Evolutionary conservation across 2,888 invertebrate genomes (phyloP).

Genomic region (Microctonus aethiopoides): DNA sequence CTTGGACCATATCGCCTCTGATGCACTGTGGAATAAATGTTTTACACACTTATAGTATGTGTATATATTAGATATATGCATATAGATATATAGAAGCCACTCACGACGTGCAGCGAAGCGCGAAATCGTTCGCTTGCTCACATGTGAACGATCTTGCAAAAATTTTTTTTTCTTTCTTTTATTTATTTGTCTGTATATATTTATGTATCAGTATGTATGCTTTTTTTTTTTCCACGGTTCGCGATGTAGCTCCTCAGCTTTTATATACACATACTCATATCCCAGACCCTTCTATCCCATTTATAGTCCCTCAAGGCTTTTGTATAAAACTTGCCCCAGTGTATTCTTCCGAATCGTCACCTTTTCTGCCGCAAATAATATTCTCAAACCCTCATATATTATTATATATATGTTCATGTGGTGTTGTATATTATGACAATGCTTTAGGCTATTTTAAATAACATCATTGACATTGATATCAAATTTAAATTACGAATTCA

Average conservation of each 20-base stretch:
- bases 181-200: not conserved
- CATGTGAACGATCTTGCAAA: conserved; percentile 56
- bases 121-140: conserved; percentile 65
- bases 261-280: not conserved
- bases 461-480: conserved; percentile 10
- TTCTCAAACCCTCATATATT: not conserved
- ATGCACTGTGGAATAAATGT: not conserved
- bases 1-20: conserved; percentile 8
- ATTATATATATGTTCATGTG: not conserved
- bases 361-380: conserved; percentile 22
- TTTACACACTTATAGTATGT: not conserved
- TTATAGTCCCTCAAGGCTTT: conserved; percentile 28
- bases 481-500: conserved; percentile 1
- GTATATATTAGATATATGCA: not conserved
- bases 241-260: conserved; percentile 3
- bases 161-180: conserved; percentile 32
- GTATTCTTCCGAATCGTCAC: conserved; percentile 36
- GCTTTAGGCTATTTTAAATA: conserved; percentile 14
- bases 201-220: not conserved
- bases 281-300: conserved; percentile 23
- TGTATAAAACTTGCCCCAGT: conserved; percentile 26
- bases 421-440: not conserved
- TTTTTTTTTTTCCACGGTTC: conserved; percentile 2
- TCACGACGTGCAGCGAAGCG: conserved; percentile 66
- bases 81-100: conserved; percentile 45